Evolutionary conservation across 2,113 vertebrate species (phyloP).

Genomic region (Perca schrenkii): DNA sequence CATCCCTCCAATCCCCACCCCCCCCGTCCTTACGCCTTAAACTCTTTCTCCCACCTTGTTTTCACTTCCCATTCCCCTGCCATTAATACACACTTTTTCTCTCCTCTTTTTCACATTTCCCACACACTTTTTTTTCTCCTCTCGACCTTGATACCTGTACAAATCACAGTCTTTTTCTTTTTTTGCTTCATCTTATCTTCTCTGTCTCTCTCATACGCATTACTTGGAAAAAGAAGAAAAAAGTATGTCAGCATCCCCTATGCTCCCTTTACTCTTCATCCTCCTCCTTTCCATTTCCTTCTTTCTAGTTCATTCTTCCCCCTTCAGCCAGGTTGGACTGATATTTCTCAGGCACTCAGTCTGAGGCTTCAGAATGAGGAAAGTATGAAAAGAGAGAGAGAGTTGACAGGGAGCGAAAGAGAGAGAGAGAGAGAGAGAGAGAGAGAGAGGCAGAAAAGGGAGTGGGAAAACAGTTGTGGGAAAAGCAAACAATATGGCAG

Average conservation of each 20-base stretch:
- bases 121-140: not conserved
- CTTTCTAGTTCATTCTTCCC: conserved; percentile 20
- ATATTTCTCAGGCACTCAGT: conserved; percentile 56
- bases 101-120: not conserved
- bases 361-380: conserved; percentile 53
- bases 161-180: conserved; percentile 9
- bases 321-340: conserved; percentile 34
- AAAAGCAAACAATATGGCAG: not conserved
- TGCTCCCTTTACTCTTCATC: conserved; percentile 26
- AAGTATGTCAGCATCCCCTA: conserved; percentile 41
- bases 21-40: no score
- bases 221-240: conserved; percentile 16
- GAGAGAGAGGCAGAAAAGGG: not conserved
- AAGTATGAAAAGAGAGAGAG: conserved; percentile 4
- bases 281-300: conserved; percentile 6
- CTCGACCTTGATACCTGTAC: conserved; percentile 1
- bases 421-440: not conserved
- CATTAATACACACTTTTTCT: not conserved
- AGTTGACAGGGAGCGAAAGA: conserved; percentile 11
- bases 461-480: not conserved
- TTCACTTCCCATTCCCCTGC: not conserved
- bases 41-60: conserved; percentile 5
- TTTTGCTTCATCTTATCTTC: not conserved
- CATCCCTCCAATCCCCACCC: not conserved
- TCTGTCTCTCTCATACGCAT: not conserved